These are phyloP conservation scores for Lampris megalopsis DNA, from an alignment of 2,113 vertebrate genomes.

Conservation along the genomic window DNA sequence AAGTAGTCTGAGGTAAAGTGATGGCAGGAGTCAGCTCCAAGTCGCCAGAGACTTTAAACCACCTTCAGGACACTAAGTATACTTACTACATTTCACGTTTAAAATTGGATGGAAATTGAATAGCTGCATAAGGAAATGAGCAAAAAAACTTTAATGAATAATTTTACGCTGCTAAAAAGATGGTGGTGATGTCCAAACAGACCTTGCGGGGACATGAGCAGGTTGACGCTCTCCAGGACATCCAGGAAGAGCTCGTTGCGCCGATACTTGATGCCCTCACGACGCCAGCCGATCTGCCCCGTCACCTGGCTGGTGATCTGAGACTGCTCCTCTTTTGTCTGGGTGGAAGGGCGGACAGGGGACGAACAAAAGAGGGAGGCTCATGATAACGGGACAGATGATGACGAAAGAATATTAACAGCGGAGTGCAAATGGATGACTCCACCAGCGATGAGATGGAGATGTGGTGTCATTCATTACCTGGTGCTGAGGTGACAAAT, in stretches of 20 bases:
- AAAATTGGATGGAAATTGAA: too few relatives aligned
- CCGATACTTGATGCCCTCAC: constrained; percentile 98
- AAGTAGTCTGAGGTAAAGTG: too few relatives aligned
- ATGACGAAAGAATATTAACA: constrained; percentile 24
- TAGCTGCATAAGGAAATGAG: too few relatives aligned
- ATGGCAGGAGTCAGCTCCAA: too few relatives aligned
- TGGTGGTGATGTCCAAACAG: not conserved
- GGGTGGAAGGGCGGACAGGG: constrained; percentile 58
- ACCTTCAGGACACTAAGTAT: too few relatives aligned
- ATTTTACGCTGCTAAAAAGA: not conserved
- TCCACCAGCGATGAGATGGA: not conserved
- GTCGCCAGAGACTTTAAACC: too few relatives aligned
- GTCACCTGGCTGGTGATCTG: constrained; percentile 99
- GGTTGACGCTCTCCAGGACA: constrained; percentile 97
- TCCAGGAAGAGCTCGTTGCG: constrained; percentile 98
- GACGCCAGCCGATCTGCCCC: constrained; percentile 99
- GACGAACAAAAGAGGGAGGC: constrained; percentile 13
- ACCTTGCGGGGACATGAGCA: constrained; percentile 99
- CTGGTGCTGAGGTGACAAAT: constrained; percentile 74
- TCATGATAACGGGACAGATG: constrained; percentile 8
- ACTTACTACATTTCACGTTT: too few relatives aligned
- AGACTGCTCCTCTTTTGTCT: constrained; percentile 99
- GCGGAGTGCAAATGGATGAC: not conserved
- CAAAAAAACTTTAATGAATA: not conserved
- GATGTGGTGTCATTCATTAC: constrained; percentile 51